These are phyloP conservation scores for Chloropsis hardwickii DNA, from an alignment of 2,113 vertebrate genomes.

Conservation along the genomic window DNA sequence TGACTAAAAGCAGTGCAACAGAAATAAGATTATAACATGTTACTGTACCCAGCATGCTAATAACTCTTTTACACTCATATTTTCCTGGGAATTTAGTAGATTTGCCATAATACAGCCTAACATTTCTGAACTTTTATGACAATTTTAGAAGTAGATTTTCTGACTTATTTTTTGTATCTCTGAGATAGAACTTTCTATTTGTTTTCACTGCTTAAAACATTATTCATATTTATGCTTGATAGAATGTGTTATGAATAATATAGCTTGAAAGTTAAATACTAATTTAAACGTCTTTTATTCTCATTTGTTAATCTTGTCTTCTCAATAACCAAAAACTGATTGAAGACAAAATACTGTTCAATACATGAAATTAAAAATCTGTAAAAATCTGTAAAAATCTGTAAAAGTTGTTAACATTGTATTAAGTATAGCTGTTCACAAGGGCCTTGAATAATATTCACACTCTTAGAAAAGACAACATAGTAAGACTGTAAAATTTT, in stretches of 20 bases:
- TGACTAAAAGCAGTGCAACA: background rate
- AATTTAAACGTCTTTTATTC: background rate
- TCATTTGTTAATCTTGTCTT: background rate
- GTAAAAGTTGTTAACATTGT: background rate
- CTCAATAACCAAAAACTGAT: background rate
- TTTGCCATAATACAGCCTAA: background rate
- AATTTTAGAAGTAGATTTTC: background rate
- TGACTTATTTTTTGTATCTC: background rate
- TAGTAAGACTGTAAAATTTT: background rate
- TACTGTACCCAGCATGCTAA: background rate
- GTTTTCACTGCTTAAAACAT: background rate
- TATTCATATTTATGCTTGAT: background rate
- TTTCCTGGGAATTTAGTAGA: background rate
- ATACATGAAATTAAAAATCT: background rate
- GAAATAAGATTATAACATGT: background rate
- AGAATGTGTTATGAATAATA: background rate
- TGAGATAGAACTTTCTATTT: background rate
- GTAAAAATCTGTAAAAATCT: background rate
- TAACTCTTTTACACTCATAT: background rate
- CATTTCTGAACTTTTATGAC: background rate
- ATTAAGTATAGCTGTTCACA: background rate
- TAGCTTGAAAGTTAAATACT: background rate
- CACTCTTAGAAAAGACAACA: background rate
- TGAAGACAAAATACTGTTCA: background rate
- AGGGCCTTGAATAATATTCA: background rate